A percentile compares a stretch with the other conserved stretches of the same genome.
These are phyloP conservation scores for Heterotis niloticus DNA, from an alignment of 2,113 vertebrate genomes.

Conservation along the genomic window DNA sequence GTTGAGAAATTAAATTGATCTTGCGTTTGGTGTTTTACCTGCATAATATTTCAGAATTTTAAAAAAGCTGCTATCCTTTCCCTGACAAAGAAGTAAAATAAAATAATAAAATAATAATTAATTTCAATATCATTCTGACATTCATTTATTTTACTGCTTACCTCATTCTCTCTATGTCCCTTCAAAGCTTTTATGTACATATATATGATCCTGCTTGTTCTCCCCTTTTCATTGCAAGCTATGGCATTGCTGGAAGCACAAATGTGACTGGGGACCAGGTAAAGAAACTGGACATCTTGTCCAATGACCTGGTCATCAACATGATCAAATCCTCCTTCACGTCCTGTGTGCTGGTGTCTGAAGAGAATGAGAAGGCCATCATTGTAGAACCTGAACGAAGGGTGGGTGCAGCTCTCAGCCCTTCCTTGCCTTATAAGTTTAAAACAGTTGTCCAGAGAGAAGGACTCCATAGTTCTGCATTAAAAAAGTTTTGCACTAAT, in stretches of 20 bases:
- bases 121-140: not conserved
- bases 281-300: conserved; percentile 92
- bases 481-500: not conserved
- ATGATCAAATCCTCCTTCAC: conserved; percentile 92
- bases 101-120: not conserved
- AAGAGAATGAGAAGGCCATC: conserved; percentile 85
- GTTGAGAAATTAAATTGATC: not conserved
- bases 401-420: conserved; percentile 51
- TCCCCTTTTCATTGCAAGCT: conserved; percentile 58
- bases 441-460: not conserved
- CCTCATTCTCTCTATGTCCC: not conserved
- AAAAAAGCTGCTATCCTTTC: not conserved
- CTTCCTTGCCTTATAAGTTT: not conserved
- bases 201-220: not conserved
- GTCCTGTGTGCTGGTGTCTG: conserved; percentile 87
- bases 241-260: conserved; percentile 89
- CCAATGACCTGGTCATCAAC: conserved; percentile 93
- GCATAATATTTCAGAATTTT: not conserved
- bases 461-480: not conserved
- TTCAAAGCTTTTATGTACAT: not conserved
- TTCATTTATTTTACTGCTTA: not conserved
- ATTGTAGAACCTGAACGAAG: conserved; percentile 82
- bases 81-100: no score
- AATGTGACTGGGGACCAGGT: conserved; percentile 96
- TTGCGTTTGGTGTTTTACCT: not conserved